Evolutionary conservation across 2,113 vertebrate species (phyloP), one percentile per base, ranked within the genome.

Genomic region (Aldabrachelys gigantea): DNA sequence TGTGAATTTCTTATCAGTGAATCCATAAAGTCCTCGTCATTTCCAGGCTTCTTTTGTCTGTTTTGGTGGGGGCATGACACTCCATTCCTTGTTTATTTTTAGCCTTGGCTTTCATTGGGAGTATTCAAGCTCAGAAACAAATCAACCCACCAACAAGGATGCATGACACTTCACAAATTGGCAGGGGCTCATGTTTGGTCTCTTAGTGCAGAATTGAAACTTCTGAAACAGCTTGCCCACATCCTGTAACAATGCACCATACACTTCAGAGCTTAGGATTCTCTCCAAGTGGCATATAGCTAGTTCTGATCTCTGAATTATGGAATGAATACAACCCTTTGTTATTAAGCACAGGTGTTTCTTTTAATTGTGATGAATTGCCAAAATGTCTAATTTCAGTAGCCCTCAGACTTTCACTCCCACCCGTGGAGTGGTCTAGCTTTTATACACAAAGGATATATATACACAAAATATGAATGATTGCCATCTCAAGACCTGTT

Each of bases 341-440:
- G 84, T 53, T 85, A 72, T 24, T 41, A 96, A 94, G 57, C 86
- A 84, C 88, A 90, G n/a, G 21, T 94, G 76, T 8, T 82, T 88
- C 82, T 94, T 96, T 94, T 90, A 80, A 85, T 8, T 31, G 76
- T 94, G 90, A 82, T 84, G 14, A 59, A 72, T 88, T 94, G 54
- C 76, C 87, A 90, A 96, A 91, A 84, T 4, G 59, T 52, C 54
- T 52, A 84, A 47, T 82, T 89, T 49, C 89, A 72, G 87, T 86
- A 89, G 49, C 38, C 49, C 76, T 95, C 88, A 89, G 80, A 96
- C 62, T 87, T 94, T 94, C 85, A 35, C 69, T 94, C 78, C 62
- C 52, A 82, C 52, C 72, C 94, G 31, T 59, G 59, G 10, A 85
- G 22, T 72, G 76, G 52, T 96, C 90, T 94, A 53, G 76, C 85